phyloP scores from a whole-genome alignment of 2,888 invertebrate species.

The Tetragonula carbonaria region DNA sequence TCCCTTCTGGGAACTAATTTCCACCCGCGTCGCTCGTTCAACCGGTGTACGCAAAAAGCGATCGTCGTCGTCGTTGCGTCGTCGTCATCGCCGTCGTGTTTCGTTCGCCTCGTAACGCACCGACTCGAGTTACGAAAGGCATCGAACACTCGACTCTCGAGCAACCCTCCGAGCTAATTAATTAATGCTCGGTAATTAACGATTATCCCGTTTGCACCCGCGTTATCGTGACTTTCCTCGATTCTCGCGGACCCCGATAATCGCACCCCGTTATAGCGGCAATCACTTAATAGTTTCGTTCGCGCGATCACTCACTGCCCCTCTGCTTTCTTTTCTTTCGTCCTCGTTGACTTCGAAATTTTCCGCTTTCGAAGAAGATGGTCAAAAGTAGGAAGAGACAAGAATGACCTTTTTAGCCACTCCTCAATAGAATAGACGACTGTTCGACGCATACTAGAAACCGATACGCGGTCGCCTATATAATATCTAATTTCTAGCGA shows the following conservation, averaged over 20 bases:
- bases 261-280: constrained; percentile 31
- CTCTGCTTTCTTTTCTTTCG: background rate
- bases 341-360: background rate
- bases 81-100: constrained; percentile 41
- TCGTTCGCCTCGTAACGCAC: constrained; percentile 6
- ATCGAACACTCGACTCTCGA: constrained; percentile 36
- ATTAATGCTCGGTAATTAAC: constrained; percentile 69
- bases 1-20: constrained; percentile 77
- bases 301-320: background rate
- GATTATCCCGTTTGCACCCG: constrained; percentile 60
- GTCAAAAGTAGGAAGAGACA: background rate
- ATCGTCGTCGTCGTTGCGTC: constrained; percentile 62
- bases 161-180: constrained; percentile 60
- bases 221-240: constrained; percentile 61
- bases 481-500: constrained; percentile 69
- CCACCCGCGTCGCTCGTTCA: constrained; percentile 68
- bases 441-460: constrained; percentile 3
- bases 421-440: background rate
- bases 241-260: constrained; percentile 48
- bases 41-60: constrained; percentile 60
- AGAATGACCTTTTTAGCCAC: background rate
- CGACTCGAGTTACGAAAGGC: background rate
- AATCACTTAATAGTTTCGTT: constrained; percentile 44
- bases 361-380: background rate
- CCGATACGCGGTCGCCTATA: constrained; percentile 57